phyloP scores from a whole-genome alignment of 2,797 vertebrate species.

The Mastacembelus armatus region DNA sequence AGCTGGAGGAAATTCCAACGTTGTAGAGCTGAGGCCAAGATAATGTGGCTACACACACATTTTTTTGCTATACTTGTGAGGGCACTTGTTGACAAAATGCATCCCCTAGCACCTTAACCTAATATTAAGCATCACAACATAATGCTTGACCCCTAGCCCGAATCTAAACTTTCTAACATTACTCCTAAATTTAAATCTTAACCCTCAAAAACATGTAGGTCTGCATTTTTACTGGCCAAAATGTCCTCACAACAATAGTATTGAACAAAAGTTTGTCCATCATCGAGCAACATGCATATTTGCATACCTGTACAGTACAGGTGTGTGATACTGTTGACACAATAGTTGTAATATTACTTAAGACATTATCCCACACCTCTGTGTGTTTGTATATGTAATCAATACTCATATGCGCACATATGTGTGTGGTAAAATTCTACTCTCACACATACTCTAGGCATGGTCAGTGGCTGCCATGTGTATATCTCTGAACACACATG shows the following conservation, averaged over 20 bases:
- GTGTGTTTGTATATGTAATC: too few species aligned
- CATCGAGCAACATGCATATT: background rate
- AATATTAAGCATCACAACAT: background rate
- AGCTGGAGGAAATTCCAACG: slow-evolving; percentile 82
- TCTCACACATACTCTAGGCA: slow-evolving; percentile 12
- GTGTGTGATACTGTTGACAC: slow-evolving; percentile 53
- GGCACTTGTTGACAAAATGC: background rate
- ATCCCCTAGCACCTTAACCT: background rate
- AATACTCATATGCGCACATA: too few species aligned
- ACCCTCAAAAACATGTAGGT: background rate
- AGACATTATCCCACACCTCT: too few species aligned
- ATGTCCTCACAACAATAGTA: too few species aligned
- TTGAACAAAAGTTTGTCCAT: background rate
- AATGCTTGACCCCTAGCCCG: background rate
- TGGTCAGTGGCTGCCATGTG: slow-evolving; percentile 50
- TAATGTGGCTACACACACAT: slow-evolving; percentile 43
- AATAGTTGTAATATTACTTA: too few species aligned
- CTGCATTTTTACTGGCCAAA: too few species aligned
- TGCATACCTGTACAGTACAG: slow-evolving; percentile 33
- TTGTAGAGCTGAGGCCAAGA: slow-evolving; percentile 67
- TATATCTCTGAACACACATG: slow-evolving; percentile 74
- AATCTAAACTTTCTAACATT: background rate
- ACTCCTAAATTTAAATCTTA: background rate
- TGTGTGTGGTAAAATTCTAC: too few species aligned
- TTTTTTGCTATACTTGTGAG: background rate